Evolutionary conservation across 2,797 vertebrate genomes (phyloP).

Genomic region (Knipowitschia caucasica): DNA sequence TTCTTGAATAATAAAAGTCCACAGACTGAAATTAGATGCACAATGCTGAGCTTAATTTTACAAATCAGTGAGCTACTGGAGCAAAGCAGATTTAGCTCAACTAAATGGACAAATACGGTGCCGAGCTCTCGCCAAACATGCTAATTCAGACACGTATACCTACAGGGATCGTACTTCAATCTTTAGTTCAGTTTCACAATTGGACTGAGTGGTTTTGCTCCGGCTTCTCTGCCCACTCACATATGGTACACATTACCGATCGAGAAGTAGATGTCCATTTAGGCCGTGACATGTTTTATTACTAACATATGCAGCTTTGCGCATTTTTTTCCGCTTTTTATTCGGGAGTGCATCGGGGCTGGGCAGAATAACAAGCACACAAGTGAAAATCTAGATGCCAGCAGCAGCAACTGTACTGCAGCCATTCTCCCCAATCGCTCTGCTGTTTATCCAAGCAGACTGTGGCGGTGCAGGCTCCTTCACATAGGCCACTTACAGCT

Average conservation of each 20-base stretch:
- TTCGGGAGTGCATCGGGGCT: constrained; percentile 29
- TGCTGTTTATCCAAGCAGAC: constrained; percentile 14
- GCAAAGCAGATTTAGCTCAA: too few species aligned
- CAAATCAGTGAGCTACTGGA: too few species aligned
- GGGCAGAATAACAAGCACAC: constrained; percentile 35
- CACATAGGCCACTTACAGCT: neutral
- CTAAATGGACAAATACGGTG: too few species aligned
- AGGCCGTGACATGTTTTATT: constrained; percentile 63
- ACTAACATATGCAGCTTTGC: constrained; percentile 62
- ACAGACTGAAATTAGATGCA: too few species aligned
- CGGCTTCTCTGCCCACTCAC: constrained; percentile 48
- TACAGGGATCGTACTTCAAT: constrained; percentile 10
- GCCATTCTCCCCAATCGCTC: constrained; percentile 7
- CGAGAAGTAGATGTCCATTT: constrained; percentile 62
- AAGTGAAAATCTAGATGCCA: constrained; percentile 32
- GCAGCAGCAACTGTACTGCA: constrained; percentile 18
- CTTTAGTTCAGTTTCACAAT: constrained; percentile 23
- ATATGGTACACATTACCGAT: constrained; percentile 70
- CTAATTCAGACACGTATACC: neutral
- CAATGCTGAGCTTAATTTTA: too few species aligned
- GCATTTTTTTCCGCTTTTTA: constrained; percentile 36
- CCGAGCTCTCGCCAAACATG: too few species aligned
- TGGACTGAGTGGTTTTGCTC: constrained; percentile 38
- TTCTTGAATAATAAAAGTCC: too few species aligned
- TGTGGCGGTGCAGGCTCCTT: constrained; percentile 4